Percentiles rank a stretch among this genome's conserved stretches.
These are phyloP conservation scores for Pitangus sulphuratus DNA, from an alignment of 2,797 vertebrate species.

Conservation along the genomic window DNA sequence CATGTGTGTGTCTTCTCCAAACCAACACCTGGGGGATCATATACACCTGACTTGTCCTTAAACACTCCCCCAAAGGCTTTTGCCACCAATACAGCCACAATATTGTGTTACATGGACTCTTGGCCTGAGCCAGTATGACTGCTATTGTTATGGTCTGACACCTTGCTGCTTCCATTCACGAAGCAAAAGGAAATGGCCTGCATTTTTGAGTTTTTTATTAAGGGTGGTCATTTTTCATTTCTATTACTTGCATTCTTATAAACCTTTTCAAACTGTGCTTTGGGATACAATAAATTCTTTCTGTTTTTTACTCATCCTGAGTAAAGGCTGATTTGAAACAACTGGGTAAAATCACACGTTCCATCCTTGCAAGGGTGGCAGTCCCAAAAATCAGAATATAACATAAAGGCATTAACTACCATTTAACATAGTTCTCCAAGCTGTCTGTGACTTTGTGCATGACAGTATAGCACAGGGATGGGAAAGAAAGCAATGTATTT, in stretches of 20 bases:
- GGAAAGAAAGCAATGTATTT: neutral
- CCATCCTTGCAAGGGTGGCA: neutral
- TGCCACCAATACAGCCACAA: neutral
- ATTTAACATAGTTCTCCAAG: neutral
- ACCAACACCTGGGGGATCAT: neutral
- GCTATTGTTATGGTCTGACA: neutral
- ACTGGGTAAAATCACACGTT: rapidly evolving
- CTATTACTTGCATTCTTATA: neutral
- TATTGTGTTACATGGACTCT: neutral
- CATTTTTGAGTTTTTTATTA: neutral
- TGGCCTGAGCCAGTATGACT: neutral
- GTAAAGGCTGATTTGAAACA: neutral
- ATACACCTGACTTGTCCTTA: neutral
- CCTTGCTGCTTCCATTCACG: neutral
- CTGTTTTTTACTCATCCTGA: neutral
- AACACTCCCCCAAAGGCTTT: neutral
- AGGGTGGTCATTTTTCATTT: neutral
- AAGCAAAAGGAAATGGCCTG: neutral
- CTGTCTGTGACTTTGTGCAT: neutral
- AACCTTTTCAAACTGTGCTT: neutral
- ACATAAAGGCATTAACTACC: neutral
- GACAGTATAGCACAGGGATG: neutral
- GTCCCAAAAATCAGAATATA: neutral
- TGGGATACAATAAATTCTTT: neutral
- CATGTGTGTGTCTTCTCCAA: neutral